Percentiles rank a stretch among this genome's conserved stretches.
phyloP scores from a whole-genome alignment of 1,140 invertebrate species.

The Diorhabda carinulata region DNA sequence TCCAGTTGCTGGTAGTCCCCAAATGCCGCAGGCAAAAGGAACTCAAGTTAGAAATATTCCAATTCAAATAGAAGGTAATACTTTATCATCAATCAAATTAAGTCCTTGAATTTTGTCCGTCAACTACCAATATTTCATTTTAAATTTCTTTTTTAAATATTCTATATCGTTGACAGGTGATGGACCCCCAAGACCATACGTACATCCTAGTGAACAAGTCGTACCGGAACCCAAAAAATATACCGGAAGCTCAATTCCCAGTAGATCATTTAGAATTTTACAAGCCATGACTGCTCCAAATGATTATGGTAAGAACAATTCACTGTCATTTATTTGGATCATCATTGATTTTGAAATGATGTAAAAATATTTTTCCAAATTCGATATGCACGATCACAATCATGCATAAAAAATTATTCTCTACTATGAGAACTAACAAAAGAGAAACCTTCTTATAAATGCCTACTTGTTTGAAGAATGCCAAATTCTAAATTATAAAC shows the following conservation, averaged over 20 bases:
- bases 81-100: no score
- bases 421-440: not conserved
- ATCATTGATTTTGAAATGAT: not conserved
- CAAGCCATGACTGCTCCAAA: conserved; percentile 71
- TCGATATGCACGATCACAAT: conserved; percentile 6
- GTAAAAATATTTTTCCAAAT: conserved; percentile 12
- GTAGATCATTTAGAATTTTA: conserved; percentile 78
- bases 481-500: not conserved
- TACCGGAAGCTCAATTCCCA: conserved; percentile 78
- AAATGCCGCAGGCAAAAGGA: conserved; percentile 8
- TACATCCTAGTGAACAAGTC: conserved; percentile 65
- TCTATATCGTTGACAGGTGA: conserved; percentile 31
- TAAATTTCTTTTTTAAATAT: conserved; percentile 9
- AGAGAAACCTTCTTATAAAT: not conserved
- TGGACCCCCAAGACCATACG: conserved; percentile 51
- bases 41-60: conserved; percentile 40
- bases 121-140: not conserved
- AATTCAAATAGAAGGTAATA: conserved; percentile 42
- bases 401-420: no score
- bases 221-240: conserved; percentile 73
- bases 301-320: conserved; percentile 39
- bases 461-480: not conserved
- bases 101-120: not conserved
- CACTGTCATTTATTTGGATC: not conserved
- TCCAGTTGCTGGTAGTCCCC: conserved; percentile 25